Evolutionary conservation across 2,797 vertebrate genomes (phyloP).

Genomic region (Psittacula echo): DNA sequence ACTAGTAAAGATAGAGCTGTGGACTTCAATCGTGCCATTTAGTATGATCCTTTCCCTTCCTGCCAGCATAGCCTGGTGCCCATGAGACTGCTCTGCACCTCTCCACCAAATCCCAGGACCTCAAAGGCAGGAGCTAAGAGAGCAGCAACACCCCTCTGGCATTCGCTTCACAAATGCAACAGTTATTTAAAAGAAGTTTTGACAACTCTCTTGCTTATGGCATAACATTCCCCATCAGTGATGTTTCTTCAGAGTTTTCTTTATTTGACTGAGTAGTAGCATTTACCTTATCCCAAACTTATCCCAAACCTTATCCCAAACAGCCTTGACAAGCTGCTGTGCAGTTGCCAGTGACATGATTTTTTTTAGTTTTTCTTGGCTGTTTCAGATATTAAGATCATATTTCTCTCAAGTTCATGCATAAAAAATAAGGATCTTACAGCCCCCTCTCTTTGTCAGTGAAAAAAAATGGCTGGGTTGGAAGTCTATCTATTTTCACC

Average conservation of each 20-base stretch:
- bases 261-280: neutral
- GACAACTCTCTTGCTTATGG: neutral
- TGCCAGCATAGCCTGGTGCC: neutral
- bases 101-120: neutral
- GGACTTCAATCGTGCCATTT: slow-evolving; percentile 47
- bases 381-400: neutral
- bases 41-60: slow-evolving; percentile 40
- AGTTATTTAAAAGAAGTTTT: neutral
- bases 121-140: neutral
- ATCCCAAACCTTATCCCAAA: neutral
- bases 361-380: neutral
- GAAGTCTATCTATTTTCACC: neutral
- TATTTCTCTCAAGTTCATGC: slow-evolving; percentile 5
- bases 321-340: neutral
- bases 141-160: neutral
- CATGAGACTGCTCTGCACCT: neutral
- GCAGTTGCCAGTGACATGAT: neutral
- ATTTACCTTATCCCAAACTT: neutral
- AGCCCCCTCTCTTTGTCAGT: neutral
- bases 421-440: neutral
- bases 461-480: neutral
- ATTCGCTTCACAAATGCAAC: neutral
- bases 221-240: neutral
- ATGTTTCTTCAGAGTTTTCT: neutral
- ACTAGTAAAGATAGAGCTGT: slow-evolving; percentile 46